Conservation (phyloP, 2,888 invertebrate genomes). For the Dasysyrphus albostriatus region DNA sequence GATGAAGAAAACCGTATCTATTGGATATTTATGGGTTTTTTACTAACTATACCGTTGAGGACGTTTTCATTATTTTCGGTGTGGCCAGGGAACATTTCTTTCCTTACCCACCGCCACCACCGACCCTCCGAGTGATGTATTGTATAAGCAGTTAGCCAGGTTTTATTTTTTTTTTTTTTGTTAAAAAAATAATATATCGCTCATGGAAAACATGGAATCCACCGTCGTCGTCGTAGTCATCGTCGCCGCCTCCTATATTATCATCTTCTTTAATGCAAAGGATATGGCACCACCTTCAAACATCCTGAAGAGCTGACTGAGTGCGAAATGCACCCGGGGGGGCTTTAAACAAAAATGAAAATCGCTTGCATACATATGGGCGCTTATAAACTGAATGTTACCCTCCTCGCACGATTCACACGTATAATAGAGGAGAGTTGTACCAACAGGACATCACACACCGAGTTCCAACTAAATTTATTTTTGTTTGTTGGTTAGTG, state of each 20-base stretch:
- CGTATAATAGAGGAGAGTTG: slow-evolving; percentile 38
- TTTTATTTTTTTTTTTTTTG: slow-evolving; percentile 39
- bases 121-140: slow-evolving; percentile 57
- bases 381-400: slow-evolving; percentile 80
- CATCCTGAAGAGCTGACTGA: slow-evolving; percentile 79
- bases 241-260: slow-evolving; percentile 57
- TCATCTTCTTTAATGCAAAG: slow-evolving; percentile 62
- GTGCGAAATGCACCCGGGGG: slow-evolving; percentile 85
- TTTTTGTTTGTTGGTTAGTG: slow-evolving; percentile 52
- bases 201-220: slow-evolving; percentile 52
- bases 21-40: slow-evolving; percentile 81
- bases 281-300: slow-evolving; percentile 70
- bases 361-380: slow-evolving; percentile 84
- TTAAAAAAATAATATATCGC: slow-evolving; percentile 76
- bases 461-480: slow-evolving; percentile 72
- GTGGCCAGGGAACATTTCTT: slow-evolving; percentile 73
- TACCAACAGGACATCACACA: slow-evolving; percentile 63
- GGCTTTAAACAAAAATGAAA: slow-evolving; percentile 84
- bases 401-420: slow-evolving; percentile 71
- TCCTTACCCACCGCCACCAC: slow-evolving; percentile 17
- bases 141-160: slow-evolving; percentile 58
- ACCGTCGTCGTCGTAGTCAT: slow-evolving; percentile 4
- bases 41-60: slow-evolving; percentile 82
- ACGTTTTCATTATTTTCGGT: slow-evolving; percentile 82
- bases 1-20: slow-evolving; percentile 78